phyloP scores from a whole-genome alignment of 2,797 vertebrate genomes.

The Epinephelus coioides region DNA sequence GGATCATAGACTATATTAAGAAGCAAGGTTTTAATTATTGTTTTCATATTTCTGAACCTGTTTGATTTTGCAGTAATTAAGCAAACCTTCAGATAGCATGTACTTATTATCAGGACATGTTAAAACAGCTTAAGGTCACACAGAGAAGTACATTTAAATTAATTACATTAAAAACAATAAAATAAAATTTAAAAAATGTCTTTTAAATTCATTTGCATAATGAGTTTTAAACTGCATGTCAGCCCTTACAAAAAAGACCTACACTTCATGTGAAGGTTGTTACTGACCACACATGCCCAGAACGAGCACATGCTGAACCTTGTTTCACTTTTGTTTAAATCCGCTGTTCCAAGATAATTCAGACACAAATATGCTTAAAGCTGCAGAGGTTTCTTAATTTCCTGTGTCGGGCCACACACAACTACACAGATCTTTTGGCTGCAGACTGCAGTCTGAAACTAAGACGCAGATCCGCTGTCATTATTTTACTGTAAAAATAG shows the following conservation, averaged over 20 bases:
- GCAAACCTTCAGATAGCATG: background rate
- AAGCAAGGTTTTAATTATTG: background rate
- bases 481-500: constrained; percentile 80
- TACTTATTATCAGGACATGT: background rate
- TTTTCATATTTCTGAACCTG: background rate
- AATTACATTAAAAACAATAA: background rate
- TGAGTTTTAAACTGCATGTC: constrained; percentile 34
- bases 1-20: background rate
- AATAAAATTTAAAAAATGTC: background rate
- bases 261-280: constrained; percentile 40
- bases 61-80: background rate
- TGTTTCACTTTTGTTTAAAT: constrained; percentile 85
- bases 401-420: constrained; percentile 88
- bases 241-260: constrained; percentile 35
- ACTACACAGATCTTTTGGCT: constrained; percentile 73
- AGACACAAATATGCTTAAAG: constrained; percentile 88
- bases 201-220: constrained; percentile 15
- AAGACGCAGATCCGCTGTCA: constrained; percentile 73
- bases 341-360: constrained; percentile 85
- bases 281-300: constrained; percentile 71
- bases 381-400: constrained; percentile 89
- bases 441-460: constrained; percentile 61
- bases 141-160: background rate
- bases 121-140: background rate
- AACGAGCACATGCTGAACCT: constrained; percentile 78